Conservation (phyloP, 2,888 invertebrate genomes). For the Anthophora plumipes region DNA sequence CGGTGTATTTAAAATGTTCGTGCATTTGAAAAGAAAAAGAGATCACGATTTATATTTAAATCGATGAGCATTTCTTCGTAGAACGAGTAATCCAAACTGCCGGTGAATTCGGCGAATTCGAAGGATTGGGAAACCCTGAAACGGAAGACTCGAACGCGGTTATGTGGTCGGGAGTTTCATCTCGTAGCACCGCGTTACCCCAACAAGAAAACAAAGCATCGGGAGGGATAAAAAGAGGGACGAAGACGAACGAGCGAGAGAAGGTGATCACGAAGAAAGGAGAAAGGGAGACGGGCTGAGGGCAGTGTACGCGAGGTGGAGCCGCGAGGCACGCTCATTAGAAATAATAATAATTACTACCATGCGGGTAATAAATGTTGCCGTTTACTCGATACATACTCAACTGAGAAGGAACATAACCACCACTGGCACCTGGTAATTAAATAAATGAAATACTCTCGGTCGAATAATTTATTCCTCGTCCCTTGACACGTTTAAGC, state of each 20-base stretch:
- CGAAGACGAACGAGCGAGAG: constrained; percentile 10
- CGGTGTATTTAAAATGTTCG: too few species aligned
- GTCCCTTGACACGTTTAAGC: neutral
- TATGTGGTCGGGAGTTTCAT: constrained; percentile 60
- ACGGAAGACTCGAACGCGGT: constrained; percentile 48
- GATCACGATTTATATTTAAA: neutral
- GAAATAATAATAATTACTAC: constrained; percentile 72
- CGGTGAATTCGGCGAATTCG: constrained; percentile 15
- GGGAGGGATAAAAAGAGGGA: constrained; percentile 31
- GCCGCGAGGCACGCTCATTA: constrained; percentile 69
- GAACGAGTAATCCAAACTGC: neutral
- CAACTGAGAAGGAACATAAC: constrained; percentile 51
- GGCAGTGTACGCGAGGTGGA: constrained; percentile 44
- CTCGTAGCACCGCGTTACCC: constrained; percentile 60
- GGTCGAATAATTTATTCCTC: constrained; percentile 34
- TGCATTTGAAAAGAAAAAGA: neutral
- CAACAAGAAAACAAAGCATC: constrained; percentile 43
- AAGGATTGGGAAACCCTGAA: constrained; percentile 58
- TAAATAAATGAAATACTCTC: constrained; percentile 49
- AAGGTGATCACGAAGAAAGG: constrained; percentile 21
- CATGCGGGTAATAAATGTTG: constrained; percentile 63
- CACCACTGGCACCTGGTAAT: constrained; percentile 52
- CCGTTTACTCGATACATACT: constrained; percentile 40
- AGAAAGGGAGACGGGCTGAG: constrained; percentile 38
- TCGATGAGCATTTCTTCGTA: neutral